Base-by-base conservation (phyloP, 1,140 invertebrate species). In the Eumaeus atala region DNA sequence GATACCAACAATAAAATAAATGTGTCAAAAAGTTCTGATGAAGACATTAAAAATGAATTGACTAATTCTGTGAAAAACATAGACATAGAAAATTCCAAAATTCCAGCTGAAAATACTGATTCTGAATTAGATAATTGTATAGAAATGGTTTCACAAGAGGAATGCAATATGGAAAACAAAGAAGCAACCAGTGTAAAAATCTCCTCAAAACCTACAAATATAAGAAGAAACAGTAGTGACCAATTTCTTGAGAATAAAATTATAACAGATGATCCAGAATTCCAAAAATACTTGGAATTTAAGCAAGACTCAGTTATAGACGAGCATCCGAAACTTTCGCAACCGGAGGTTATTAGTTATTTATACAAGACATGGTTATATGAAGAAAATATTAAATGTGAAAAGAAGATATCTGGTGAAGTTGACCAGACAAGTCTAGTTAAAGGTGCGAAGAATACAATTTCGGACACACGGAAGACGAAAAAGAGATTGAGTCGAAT, bases 231-330 rank as follows among this genome's bases (percentile, higher is more conserved):
- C 12, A 40, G 38, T 44, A 16, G 6, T 16, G 9, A 14, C 3
- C 14, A 44, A 44, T 9, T 9, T 4, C 3, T 9, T 9, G 10
- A 14, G 17, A 8, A 44, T 16, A 44, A 18, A 9, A 14, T 16
- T 44, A 17, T 37, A n/a, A 3, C 5, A 16, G 10, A 44, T 9
- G 17, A 44, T 44, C 40, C 40, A 18, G 40, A 16, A 9, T 44
- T 44, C 40, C 40, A 17, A 44, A 44, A 44, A 9, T 44, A 44
- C 14, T 1, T 44, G 3, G 40, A 44, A 44, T 17, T 44, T 16
- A 44, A 44, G 17, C 40, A 44, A 44, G 40, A 44, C 17, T 16
- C 40, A 16, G 40, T 44, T 4, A 44, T 17, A 16, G 40, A 44
- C 9, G 40, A 44, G 16, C n/a, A 44, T 44, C 40, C 40, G 7